Evolutionary conservation across 2,888 invertebrate species (phyloP).

Genomic region (Liposcelis brunnea): DNA sequence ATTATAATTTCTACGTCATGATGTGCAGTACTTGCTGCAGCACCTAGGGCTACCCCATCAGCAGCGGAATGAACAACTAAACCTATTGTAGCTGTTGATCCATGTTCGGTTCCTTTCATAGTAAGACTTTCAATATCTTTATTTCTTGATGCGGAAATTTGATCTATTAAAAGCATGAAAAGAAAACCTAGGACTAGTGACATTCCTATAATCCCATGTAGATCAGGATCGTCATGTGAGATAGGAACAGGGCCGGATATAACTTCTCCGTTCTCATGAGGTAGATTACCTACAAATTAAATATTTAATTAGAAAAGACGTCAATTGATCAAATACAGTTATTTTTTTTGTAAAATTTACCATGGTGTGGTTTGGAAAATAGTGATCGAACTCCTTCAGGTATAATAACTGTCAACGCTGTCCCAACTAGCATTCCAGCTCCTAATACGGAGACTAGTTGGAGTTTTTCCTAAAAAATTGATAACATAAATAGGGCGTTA

Average conservation of each 20-base stretch:
- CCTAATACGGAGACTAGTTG: slow-evolving; percentile 89
- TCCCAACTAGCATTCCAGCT: slow-evolving; percentile 92
- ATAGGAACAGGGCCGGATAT: slow-evolving; percentile 9
- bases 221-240: slow-evolving; percentile 30
- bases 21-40: slow-evolving; percentile 91
- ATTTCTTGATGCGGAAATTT: slow-evolving; percentile 41
- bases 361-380: slow-evolving; percentile 22
- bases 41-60: slow-evolving; percentile 95
- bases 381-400: slow-evolving; percentile 92
- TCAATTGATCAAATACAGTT: neutral
- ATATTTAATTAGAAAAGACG: neutral
- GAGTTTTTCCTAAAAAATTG: slow-evolving; percentile 78
- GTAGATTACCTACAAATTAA: slow-evolving; percentile 30
- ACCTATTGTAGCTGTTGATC: slow-evolving; percentile 87
- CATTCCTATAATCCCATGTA: slow-evolving; percentile 74
- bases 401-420: slow-evolving; percentile 93
- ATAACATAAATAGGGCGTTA: slow-evolving; percentile 14
- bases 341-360: neutral
- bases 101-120: slow-evolving; percentile 20
- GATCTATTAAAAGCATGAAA: slow-evolving; percentile 94
- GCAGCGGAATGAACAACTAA: slow-evolving; percentile 97
- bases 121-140: slow-evolving; percentile 30
- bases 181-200: slow-evolving; percentile 90
- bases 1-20: slow-evolving; percentile 95
- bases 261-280: slow-evolving; percentile 12